A percentile compares a stretch with the other conserved stretches of the same genome.
phyloP scores from a whole-genome alignment of 2,888 invertebrate genomes.

The Drosophila merina region DNA sequence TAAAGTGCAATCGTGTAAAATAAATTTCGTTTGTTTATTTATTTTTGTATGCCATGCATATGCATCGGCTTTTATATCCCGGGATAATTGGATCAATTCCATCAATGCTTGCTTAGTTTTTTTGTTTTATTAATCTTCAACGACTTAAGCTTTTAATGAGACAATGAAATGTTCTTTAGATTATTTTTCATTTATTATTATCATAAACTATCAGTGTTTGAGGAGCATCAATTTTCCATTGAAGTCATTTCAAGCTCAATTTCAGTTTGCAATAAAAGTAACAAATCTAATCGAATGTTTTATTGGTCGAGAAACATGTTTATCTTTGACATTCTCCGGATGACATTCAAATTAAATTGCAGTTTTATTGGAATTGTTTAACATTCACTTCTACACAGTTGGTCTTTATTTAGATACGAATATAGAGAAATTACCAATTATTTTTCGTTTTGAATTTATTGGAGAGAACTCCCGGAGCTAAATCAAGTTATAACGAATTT shows the following conservation, averaged over 20 bases:
- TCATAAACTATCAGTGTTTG: too few relatives aligned
- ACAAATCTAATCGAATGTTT: slow-evolving; percentile 16
- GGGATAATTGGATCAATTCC: neutral
- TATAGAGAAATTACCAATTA: slow-evolving; percentile 8
- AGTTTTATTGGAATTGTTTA: slow-evolving; percentile 8
- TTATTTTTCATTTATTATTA: neutral
- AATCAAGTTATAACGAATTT: slow-evolving; percentile 1
- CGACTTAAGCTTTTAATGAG: neutral
- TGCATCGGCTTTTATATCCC: slow-evolving; percentile 1
- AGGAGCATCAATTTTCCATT: neutral
- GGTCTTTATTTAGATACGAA: neutral
- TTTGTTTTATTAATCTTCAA: neutral
- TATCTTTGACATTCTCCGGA: slow-evolving; percentile 11
- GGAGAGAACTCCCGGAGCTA: neutral
- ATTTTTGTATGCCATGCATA: slow-evolving; percentile 28
- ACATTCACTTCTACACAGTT: neutral
- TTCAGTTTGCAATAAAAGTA: neutral
- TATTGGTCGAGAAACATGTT: slow-evolving; percentile 18
- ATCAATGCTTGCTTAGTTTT: neutral
- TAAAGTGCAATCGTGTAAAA: slow-evolving; percentile 64
- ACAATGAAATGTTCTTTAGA: neutral
- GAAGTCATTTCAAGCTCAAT: neutral
- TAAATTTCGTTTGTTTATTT: slow-evolving; percentile 57
- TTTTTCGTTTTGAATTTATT: slow-evolving; percentile 1
- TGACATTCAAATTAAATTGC: slow-evolving; percentile 20